Conservation (phyloP, 2,888 invertebrate genomes). For the Zele albiditarsus region DNA sequence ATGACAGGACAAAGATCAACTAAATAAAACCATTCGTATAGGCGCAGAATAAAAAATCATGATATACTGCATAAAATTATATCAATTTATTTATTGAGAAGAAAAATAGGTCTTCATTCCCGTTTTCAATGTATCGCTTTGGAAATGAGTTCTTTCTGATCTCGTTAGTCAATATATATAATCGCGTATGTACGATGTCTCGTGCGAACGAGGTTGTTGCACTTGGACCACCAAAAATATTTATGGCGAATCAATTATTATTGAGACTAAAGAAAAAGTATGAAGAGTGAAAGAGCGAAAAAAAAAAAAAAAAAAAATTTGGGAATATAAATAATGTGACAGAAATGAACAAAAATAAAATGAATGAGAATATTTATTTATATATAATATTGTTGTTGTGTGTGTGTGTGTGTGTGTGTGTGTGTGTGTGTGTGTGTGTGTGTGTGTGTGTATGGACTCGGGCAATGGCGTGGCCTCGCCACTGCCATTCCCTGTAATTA, state of each 20-base stretch:
- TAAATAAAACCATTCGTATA: neutral
- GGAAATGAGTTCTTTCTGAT: neutral
- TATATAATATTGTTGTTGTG: constrained; percentile 49
- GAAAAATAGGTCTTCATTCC: neutral
- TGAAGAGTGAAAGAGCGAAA: too few species aligned
- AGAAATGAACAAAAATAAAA: neutral
- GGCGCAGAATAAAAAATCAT: neutral
- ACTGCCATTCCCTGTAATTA: constrained; percentile 50
- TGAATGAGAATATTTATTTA: constrained; percentile 39
- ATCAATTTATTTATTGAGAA: neutral
- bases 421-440: neutral
- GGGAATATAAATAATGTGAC: neutral
- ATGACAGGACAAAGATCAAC: neutral
- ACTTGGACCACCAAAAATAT: constrained; percentile 33
- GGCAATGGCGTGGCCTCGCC: neutral
- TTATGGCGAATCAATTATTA: constrained; percentile 46
- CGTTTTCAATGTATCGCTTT: neutral
- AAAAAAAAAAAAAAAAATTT: constrained; percentile 13
- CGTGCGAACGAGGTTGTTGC: constrained; percentile 21
- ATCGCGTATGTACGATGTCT: neutral
- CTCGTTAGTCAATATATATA: neutral
- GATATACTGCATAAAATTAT: neutral
- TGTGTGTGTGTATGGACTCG: neutral
- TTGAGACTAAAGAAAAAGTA: constrained; percentile 6
- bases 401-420: neutral